Evolutionary conservation across 2,888 invertebrate genomes (phyloP).

Genomic region (Melanostoma mellinum): DNA sequence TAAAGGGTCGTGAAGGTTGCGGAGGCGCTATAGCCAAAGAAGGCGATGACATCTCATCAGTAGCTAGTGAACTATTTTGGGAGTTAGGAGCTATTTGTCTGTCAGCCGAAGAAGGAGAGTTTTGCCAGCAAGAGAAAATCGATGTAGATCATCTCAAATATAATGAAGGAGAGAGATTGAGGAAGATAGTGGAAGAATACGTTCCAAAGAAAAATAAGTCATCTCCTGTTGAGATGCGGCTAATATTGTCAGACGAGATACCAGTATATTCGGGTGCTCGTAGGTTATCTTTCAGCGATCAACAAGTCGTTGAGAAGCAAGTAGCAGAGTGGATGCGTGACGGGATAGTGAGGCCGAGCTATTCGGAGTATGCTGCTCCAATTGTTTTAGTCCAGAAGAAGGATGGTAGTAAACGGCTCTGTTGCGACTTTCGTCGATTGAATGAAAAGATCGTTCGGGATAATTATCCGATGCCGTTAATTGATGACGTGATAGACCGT

Average conservation of each 20-base stretch:
- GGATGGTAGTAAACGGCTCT: slow-evolving; percentile 56
- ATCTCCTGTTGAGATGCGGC: background rate
- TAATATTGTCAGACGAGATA: background rate
- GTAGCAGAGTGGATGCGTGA: slow-evolving; percentile 76
- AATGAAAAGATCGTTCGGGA: slow-evolving; percentile 66
- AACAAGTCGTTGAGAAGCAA: slow-evolving; percentile 73
- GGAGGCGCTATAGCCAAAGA: background rate
- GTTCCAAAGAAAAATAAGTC: background rate
- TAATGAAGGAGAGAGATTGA: background rate
- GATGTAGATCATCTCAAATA: slow-evolving; percentile 15
- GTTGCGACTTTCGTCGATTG: slow-evolving; percentile 66
- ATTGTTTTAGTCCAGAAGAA: slow-evolving; percentile 62
- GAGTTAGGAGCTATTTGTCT: slow-evolving; percentile 27
- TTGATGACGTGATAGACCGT: slow-evolving; percentile 62
- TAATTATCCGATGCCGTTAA: slow-evolving; percentile 67
- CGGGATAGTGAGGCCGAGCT: slow-evolving; percentile 75
- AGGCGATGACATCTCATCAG: background rate
- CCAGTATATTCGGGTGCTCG: background rate
- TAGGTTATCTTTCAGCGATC: background rate
- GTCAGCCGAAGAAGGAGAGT: background rate
- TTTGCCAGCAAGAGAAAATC: background rate
- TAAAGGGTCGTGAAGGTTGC: background rate
- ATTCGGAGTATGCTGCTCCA: slow-evolving; percentile 75
- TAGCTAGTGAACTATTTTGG: slow-evolving; percentile 3
- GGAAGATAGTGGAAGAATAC: slow-evolving; percentile 11